These are phyloP conservation scores for Pachypeltis micranthus DNA, from an alignment of 1,140 invertebrate species.

Conservation along the genomic window DNA sequence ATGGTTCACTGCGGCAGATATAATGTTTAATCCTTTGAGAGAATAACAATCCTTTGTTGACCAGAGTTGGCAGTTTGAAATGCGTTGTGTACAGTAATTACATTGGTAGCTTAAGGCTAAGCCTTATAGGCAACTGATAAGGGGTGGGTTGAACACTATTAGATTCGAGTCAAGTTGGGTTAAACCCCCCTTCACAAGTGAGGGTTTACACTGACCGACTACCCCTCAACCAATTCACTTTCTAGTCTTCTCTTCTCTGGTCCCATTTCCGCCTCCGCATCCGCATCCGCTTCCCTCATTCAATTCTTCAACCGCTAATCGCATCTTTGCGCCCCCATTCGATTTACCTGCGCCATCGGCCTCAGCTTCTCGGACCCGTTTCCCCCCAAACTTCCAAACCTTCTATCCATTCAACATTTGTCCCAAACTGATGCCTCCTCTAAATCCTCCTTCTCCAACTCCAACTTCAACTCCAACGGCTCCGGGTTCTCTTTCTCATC, in stretches of 20 bases:
- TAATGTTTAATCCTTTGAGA: constrained; percentile 18
- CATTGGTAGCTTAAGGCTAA: constrained; percentile 23
- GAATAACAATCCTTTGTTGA: constrained; percentile 17
- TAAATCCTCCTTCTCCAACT: neutral
- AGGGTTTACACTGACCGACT: constrained; percentile 16
- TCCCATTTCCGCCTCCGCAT: too few species aligned
- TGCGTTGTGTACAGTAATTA: constrained; percentile 21
- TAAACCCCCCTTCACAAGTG: constrained; percentile 14
- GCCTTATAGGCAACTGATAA: constrained; percentile 24
- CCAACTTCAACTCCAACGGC: too few species aligned
- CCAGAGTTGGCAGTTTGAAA: constrained; percentile 20
- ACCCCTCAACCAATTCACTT: constrained; percentile 13
- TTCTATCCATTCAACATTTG: neutral
- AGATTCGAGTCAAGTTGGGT: constrained; percentile 18
- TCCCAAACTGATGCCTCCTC: neutral
- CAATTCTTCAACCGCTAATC: constrained; percentile 14
- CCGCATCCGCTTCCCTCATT: neutral
- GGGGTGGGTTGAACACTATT: constrained; percentile 20
- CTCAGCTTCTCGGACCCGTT: neutral
- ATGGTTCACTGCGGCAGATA: constrained; percentile 16
- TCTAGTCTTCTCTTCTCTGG: neutral
- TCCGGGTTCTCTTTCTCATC: too few species aligned
- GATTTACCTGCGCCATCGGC: constrained; percentile 3
- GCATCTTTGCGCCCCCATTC: constrained; percentile 7
- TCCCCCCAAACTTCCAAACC: neutral